phyloP scores from a whole-genome alignment of 2,888 invertebrate species.

The Mythimna vitellina region DNA sequence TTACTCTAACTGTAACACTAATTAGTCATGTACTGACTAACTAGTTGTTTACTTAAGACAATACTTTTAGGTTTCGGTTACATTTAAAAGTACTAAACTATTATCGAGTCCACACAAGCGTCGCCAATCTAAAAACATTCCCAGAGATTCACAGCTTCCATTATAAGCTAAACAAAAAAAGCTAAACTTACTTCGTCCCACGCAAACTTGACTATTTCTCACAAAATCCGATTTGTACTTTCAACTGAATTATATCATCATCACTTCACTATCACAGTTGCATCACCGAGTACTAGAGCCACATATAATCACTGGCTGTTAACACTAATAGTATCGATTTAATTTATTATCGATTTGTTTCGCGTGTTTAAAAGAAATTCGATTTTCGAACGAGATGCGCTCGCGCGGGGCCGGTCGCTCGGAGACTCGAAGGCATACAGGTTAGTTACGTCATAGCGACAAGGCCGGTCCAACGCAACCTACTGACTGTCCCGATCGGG shows the following conservation, averaged over 20 bases:
- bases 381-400: slow-evolving; percentile 73
- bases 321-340: slow-evolving; percentile 40
- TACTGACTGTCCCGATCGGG: slow-evolving; percentile 79
- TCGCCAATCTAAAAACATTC: background rate
- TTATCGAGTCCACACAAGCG: background rate
- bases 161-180: slow-evolving; percentile 19
- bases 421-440: slow-evolving; percentile 77
- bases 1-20: too few species aligned
- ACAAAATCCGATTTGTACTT: slow-evolving; percentile 41
- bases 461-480: slow-evolving; percentile 77
- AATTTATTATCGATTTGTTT: slow-evolving; percentile 60
- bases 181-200: slow-evolving; percentile 43
- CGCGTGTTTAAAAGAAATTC: slow-evolving; percentile 61
- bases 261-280: slow-evolving; percentile 35
- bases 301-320: slow-evolving; percentile 36
- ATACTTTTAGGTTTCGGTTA: background rate
- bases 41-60: slow-evolving; percentile 3
- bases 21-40: slow-evolving; percentile 9
- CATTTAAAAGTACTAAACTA: background rate
- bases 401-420: slow-evolving; percentile 77
- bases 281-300: slow-evolving; percentile 20
- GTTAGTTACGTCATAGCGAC: slow-evolving; percentile 84
- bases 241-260: slow-evolving; percentile 36
- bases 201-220: slow-evolving; percentile 43
- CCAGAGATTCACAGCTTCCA: background rate